Evolutionary conservation across 1,140 invertebrate genomes (phyloP).

Genomic region (Pachypeltis micranthus): DNA sequence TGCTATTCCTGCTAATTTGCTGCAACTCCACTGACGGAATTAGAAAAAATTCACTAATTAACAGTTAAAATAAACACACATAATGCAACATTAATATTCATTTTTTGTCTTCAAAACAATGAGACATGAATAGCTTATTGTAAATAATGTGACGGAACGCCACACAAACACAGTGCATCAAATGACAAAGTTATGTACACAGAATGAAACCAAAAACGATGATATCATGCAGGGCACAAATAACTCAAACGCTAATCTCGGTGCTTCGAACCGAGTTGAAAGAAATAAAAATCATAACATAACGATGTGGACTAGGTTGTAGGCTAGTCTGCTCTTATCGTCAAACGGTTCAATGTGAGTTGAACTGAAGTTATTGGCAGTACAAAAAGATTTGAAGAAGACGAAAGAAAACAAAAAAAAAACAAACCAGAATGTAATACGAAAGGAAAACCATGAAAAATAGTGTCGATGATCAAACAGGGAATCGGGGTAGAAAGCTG

Average conservation of each 20-base stretch:
- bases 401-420: not conserved
- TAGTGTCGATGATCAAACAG: not conserved
- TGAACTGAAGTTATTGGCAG: conserved; percentile 1
- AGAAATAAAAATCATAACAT: too few species aligned
- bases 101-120: too few species aligned
- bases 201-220: too few species aligned
- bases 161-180: not conserved
- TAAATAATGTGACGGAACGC: not conserved
- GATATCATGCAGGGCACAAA: too few species aligned
- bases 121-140: too few species aligned
- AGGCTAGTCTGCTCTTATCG: not conserved
- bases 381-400: too few species aligned
- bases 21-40: too few species aligned
- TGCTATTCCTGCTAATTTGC: too few species aligned
- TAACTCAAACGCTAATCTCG: too few species aligned
- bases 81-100: not conserved
- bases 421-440: not conserved
- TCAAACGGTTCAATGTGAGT: not conserved
- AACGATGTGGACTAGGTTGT: not conserved
- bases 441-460: not conserved
- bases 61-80: too few species aligned
- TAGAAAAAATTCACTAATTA: too few species aligned
- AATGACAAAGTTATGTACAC: not conserved
- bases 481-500: not conserved
- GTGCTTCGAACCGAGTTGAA: too few species aligned